Conservation (phyloP, 2,113 vertebrate genomes). For the Todiramphus chloris region DNA sequence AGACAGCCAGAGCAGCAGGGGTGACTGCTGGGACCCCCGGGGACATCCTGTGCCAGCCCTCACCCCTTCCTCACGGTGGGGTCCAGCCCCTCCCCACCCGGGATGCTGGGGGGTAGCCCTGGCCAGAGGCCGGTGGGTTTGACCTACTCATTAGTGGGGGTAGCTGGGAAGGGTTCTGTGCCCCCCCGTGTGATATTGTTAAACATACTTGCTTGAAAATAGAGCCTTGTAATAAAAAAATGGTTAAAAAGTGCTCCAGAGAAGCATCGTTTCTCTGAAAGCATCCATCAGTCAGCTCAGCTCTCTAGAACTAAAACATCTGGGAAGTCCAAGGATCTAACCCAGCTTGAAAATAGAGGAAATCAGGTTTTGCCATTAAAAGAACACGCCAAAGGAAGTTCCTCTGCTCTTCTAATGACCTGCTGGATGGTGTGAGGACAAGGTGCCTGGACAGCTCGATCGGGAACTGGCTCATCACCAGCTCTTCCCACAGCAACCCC, state of each 20-base stretch:
- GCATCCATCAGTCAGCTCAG: not conserved
- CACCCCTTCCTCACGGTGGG: not conserved
- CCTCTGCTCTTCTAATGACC: not conserved
- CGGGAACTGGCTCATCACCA: not conserved
- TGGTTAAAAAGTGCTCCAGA: not conserved
- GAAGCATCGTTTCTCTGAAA: not conserved
- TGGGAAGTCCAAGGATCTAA: not conserved
- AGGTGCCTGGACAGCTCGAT: not conserved
- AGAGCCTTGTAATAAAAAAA: not conserved
- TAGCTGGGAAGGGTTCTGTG: not conserved
- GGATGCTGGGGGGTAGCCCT: not conserved
- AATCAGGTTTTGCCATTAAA: not conserved
- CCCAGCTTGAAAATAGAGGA: not conserved
- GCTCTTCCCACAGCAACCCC: not conserved
- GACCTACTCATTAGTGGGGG: fast-evolving
- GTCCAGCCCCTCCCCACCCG: fast-evolving
- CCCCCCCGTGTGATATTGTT: fast-evolving
- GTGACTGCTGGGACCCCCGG: fast-evolving
- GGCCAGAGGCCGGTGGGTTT: not conserved
- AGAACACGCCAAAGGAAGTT: not conserved
- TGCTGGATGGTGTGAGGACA: not conserved
- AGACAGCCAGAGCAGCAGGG: not conserved
- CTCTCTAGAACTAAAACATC: not conserved
- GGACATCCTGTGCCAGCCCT: fast-evolving
- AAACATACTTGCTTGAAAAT: not conserved